Evolutionary conservation across 2,888 invertebrate genomes (phyloP), one percentile per base, ranked within the genome.

Genomic region (Timema podura): DNA sequence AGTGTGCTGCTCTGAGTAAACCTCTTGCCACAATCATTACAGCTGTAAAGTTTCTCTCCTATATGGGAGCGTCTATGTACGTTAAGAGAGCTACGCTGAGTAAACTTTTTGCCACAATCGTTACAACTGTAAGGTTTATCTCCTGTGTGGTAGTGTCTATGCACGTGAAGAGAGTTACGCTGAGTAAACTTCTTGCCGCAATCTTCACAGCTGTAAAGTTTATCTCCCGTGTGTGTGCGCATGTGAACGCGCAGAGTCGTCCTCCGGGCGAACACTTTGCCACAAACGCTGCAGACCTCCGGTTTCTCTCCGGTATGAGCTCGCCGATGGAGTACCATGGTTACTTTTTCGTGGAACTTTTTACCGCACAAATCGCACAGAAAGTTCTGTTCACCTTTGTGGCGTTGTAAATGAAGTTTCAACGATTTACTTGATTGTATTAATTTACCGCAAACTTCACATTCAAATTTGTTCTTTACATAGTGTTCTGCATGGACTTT

Each of bases 221-320:
- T 83, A 69, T 83, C 83, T 0, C 83, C 84, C 0, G 83, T 83
- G 71, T 85, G 84, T 8, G 81, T 80, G 11, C 83, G 76, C 80
- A 86, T 86, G 80, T 88, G 87, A 75, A 86, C 80, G 16, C 85
- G 84, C 75, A 87, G 79, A 85, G 76, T 71, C 46, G 68, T 54
- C 5, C 44, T 59, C 61, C 64, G 48, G 48, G 65, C 65, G 69
- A 73, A 73, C 44, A 70, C 68, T 46, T 69, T 70, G 68, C 83
- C 84, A 74, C 86, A 86, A 61, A 83, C 82, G 30, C 71, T 59
- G 81, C 87, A 87, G 1, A 85, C 83, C 76, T 87, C 84, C 0
- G 87, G 87, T 79, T 87, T 87, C 79, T 86, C 85, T 0, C 87
- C 87, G 2, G 86, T 85, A 77, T 87, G 87, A 68, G 87, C 87